Evolutionary conservation across 2,113 vertebrate genomes (phyloP).

Genomic region (Dipodomys stephensi): DNA sequence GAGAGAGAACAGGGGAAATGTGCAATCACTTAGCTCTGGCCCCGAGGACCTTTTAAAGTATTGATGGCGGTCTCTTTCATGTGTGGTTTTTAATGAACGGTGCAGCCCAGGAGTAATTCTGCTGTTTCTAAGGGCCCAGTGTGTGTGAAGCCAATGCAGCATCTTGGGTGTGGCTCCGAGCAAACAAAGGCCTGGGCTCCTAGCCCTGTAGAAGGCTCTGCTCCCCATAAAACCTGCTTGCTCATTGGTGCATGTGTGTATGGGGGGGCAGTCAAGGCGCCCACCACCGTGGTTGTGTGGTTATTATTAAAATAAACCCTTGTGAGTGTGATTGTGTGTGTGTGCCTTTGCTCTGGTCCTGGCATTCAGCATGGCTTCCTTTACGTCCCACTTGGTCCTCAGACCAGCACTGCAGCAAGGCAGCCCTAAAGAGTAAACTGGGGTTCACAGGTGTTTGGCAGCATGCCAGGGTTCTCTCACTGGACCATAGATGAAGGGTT

Average conservation of each 20-base stretch:
- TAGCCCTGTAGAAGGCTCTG: background rate
- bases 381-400: no score
- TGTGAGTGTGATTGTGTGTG: rapidly evolving
- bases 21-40: background rate
- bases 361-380: background rate
- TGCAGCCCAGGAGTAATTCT: background rate
- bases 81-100: constrained; percentile 16
- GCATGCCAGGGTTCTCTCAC: background rate
- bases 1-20: background rate
- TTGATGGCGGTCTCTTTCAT: constrained; percentile 25
- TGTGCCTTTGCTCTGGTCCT: background rate
- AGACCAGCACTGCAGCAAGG: background rate
- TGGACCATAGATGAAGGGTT: background rate
- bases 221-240: background rate
- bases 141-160: background rate
- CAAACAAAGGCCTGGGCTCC: constrained; percentile 64
- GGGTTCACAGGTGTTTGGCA: background rate
- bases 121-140: background rate
- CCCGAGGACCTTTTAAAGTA: constrained; percentile 31
- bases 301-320: background rate
- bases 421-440: background rate
- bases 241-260: no score
- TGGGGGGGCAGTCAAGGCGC: background rate
- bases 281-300: rapidly evolving
- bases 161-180: constrained; percentile 65